Conservation (phyloP, 2,888 invertebrate genomes). For the Halocaridina rubra region DNA sequence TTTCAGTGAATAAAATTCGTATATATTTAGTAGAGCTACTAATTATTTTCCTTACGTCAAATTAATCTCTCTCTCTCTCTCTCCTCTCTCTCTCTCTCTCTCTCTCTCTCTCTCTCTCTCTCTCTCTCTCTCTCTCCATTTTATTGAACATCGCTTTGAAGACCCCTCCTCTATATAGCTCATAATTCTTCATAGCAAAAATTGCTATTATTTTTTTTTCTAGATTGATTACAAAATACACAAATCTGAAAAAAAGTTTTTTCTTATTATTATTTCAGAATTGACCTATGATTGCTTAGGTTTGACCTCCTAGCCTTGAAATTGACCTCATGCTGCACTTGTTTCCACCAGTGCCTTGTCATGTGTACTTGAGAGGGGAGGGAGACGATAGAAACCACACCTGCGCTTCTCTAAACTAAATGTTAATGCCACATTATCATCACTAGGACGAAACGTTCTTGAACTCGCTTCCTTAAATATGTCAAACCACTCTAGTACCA, state of each 20-base stretch:
- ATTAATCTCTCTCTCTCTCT: constrained; percentile 2
- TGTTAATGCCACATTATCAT: no score
- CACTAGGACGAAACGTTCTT: background rate
- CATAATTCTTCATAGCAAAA: background rate
- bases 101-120: background rate
- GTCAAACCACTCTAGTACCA: background rate
- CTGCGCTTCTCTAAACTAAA: no score
- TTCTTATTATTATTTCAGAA: background rate
- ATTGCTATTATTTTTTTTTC: background rate
- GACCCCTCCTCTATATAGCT: background rate
- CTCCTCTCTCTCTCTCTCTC: background rate
- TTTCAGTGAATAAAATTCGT: no score
- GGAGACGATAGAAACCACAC: no score
- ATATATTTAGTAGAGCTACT: no score
- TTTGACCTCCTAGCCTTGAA: no score
- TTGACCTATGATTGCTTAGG: background rate
- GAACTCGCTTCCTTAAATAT: background rate
- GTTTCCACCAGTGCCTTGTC: no score
- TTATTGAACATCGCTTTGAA: background rate
- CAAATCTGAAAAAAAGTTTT: background rate
- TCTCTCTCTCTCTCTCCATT: background rate
- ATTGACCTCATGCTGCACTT: no score
- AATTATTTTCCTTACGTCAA: no score
- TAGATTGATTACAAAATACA: background rate
- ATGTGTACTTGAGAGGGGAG: no score